These are phyloP conservation scores for Smutsia gigantea DNA, from an alignment of 2,797 vertebrate species.

Conservation along the genomic window DNA sequence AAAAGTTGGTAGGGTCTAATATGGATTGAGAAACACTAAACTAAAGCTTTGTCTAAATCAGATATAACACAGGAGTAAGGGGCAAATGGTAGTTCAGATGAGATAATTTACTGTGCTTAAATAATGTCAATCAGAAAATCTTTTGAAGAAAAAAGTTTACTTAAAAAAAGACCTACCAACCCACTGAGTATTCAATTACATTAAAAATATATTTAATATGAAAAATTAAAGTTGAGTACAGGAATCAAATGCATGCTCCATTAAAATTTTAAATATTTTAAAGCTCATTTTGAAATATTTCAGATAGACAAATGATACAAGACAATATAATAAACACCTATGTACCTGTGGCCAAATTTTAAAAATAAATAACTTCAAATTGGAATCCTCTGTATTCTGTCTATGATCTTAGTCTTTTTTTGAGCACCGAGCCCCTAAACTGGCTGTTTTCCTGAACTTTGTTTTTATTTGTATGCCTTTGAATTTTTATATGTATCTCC, in stretches of 20 bases:
- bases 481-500: background rate
- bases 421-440: background rate
- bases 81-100: background rate
- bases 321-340: background rate
- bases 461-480: background rate
- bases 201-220: background rate
- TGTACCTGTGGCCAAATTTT: background rate
- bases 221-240: background rate
- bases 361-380: background rate
- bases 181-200: background rate
- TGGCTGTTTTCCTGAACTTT: background rate
- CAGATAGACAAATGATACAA: background rate
- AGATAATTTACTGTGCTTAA: background rate
- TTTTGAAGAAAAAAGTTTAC: background rate
- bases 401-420: background rate
- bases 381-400: background rate
- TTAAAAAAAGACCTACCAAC: background rate
- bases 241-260: background rate
- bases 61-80: background rate
- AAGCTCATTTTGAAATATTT: background rate
- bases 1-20: background rate
- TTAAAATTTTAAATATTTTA: background rate
- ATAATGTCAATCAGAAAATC: background rate
- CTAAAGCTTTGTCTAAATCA: background rate
- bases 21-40: background rate